A percentile compares a stretch with the other conserved stretches of the same genome.
These are phyloP conservation scores for Clarias gariepinus DNA, from an alignment of 2,113 vertebrate genomes.

Conservation along the genomic window DNA sequence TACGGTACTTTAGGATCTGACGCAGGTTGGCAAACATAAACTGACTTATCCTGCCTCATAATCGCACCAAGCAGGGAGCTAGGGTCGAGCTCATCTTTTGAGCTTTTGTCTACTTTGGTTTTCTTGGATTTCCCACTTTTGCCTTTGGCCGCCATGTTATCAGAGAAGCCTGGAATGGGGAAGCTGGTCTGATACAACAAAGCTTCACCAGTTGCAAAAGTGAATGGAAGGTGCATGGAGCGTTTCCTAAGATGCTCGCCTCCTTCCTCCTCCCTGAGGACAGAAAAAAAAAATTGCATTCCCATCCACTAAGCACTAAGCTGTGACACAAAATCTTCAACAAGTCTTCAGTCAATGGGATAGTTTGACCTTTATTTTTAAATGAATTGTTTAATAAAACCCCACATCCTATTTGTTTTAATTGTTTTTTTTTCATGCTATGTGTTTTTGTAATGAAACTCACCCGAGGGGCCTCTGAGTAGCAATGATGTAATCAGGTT, in stretches of 20 bases:
- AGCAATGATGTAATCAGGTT: constrained; percentile 65
- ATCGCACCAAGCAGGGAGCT: constrained; percentile 69
- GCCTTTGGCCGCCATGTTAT: constrained; percentile 58
- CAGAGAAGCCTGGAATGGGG: constrained; percentile 64
- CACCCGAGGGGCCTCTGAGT: constrained; percentile 65
- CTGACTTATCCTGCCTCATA: constrained; percentile 70
- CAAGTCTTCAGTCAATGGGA: background rate
- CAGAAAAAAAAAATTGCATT: background rate
- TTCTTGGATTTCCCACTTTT: constrained; percentile 71
- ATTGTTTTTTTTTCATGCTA: no score
- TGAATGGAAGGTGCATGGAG: constrained; percentile 81
- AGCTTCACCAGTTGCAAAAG: constrained; percentile 80
- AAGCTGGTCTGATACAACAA: constrained; percentile 77
- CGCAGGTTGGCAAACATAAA: constrained; percentile 68
- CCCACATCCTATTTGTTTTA: no score
- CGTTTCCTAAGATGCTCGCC: constrained; percentile 79
- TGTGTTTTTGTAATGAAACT: constrained; percentile 38
- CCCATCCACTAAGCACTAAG: no score
- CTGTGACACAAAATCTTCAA: background rate
- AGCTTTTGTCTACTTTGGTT: constrained; percentile 57
- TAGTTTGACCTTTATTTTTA: background rate
- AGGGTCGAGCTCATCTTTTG: constrained; percentile 57
- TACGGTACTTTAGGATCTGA: constrained; percentile 58
- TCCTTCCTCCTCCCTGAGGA: constrained; percentile 79
- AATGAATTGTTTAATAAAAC: no score